phyloP scores from a whole-genome alignment of 1,140 invertebrate species.

The Thaumetopoea pityocampa region DNA sequence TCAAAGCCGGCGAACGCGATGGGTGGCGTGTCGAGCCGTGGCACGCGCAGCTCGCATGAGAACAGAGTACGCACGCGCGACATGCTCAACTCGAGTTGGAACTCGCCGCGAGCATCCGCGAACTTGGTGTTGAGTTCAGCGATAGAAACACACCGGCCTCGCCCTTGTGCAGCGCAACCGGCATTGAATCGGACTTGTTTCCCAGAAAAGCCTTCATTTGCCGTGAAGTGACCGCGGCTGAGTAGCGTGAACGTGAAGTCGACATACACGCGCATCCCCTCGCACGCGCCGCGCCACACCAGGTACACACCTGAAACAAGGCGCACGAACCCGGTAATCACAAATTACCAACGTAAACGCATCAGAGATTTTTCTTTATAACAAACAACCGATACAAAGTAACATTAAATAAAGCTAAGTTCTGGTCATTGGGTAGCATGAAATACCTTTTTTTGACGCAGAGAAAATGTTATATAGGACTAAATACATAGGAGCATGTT shows the following conservation, averaged over 20 bases:
- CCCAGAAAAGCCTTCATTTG: slow-evolving; percentile 89
- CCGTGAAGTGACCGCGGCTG: slow-evolving; percentile 90
- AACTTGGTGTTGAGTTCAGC: slow-evolving; percentile 86
- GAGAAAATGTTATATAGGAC: no score
- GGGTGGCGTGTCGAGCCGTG: slow-evolving; percentile 68
- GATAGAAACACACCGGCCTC: slow-evolving; percentile 87
- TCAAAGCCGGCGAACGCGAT: slow-evolving; percentile 82
- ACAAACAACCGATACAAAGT: no score
- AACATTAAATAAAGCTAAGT: no score
- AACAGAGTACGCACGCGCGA: slow-evolving; percentile 86
- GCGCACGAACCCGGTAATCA: not conserved
- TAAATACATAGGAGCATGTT: no score
- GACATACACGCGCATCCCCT: slow-evolving; percentile 86
- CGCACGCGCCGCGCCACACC: slow-evolving; percentile 85
- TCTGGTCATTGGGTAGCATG: no score
- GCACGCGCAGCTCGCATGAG: slow-evolving; percentile 82
- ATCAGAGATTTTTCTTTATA: no score
- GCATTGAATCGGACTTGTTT: slow-evolving; percentile 85
- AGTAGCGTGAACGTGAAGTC: slow-evolving; percentile 91
- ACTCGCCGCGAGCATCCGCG: slow-evolving; percentile 89
- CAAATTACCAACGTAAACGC: no score
- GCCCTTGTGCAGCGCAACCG: slow-evolving; percentile 85
- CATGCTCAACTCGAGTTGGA: slow-evolving; percentile 88
- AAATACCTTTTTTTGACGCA: no score
- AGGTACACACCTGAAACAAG: slow-evolving; percentile 86